Conservation (phyloP, 1,140 invertebrate genomes). For the Globodera rostochiensis region DNA sequence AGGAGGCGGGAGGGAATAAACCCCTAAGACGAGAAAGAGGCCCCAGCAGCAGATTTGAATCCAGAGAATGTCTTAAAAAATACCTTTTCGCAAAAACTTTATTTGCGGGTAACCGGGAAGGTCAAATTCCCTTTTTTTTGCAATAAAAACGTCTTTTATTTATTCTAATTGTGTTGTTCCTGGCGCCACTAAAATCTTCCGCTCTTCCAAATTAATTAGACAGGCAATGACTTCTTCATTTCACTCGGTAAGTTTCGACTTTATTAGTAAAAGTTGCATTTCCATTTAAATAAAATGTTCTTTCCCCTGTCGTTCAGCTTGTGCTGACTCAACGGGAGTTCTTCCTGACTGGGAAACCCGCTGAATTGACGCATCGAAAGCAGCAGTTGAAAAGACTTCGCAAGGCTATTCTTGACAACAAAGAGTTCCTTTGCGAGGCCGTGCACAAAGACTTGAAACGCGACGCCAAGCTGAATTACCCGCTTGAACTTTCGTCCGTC, state of each 20-base stretch:
- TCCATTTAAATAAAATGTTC: not conserved
- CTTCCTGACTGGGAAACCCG: conserved; percentile 33
- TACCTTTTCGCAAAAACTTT: too few species aligned
- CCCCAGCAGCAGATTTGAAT: too few species aligned
- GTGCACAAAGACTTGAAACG: conserved; percentile 62
- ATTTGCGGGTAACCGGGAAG: too few species aligned
- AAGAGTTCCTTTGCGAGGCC: conserved; percentile 38
- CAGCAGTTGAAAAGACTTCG: conserved; percentile 30
- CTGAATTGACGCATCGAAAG: conserved; percentile 27
- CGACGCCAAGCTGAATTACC: conserved; percentile 33
- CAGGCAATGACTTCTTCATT: not conserved
- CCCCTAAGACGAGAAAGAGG: too few species aligned
- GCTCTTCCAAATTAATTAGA: not conserved
- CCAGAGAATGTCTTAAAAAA: too few species aligned
- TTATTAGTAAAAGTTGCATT: not conserved
- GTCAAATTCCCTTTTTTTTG: too few species aligned
- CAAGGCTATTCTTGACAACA: conserved; percentile 30
- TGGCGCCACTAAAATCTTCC: not conserved
- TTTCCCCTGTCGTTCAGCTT: conserved; percentile 22
- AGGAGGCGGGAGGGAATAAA: too few species aligned
- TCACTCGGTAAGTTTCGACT: not conserved
- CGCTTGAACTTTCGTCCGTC: conserved; percentile 49
- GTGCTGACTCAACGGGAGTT: conserved; percentile 45
- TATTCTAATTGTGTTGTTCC: too few species aligned
- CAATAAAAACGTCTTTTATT: too few species aligned